Percentiles rank a stretch among this genome's conserved stretches.
phyloP scores from a whole-genome alignment of 2,113 vertebrate genomes.

The Archocentrus centrarchus region DNA sequence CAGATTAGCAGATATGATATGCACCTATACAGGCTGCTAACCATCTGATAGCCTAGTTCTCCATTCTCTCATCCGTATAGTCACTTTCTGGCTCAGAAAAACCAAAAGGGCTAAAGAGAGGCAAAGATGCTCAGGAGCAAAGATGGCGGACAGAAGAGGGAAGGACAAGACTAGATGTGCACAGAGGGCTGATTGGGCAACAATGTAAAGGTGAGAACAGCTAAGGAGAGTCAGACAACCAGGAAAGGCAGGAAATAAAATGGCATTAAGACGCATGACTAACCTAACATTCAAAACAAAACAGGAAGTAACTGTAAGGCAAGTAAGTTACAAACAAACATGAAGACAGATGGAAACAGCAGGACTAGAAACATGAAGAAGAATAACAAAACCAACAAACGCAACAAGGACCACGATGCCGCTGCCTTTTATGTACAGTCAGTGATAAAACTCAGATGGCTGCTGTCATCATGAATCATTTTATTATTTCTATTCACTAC shows the following conservation, averaged over 20 bases:
- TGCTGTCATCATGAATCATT: no score
- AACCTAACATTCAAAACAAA: not conserved
- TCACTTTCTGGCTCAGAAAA: no score
- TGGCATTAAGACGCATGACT: not conserved
- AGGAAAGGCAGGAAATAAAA: not conserved
- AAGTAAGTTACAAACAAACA: not conserved
- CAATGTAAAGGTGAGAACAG: not conserved
- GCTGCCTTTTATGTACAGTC: rapidly evolving
- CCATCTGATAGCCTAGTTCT: not conserved
- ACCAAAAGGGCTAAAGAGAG: no score
- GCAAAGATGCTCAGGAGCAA: no score
- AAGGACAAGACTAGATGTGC: not conserved
- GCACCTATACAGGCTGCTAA: not conserved
- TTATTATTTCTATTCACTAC: not conserved
- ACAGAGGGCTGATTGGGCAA: rapidly evolving
- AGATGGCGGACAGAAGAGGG: no score
- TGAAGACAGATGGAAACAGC: not conserved
- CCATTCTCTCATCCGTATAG: no score
- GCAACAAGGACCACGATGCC: not conserved
- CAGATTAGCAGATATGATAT: not conserved
- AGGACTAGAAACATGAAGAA: not conserved
- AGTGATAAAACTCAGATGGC: no score
- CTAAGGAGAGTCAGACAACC: not conserved
- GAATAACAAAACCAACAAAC: not conserved
- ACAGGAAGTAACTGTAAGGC: not conserved